Percentiles rank a stretch among this genome's conserved stretches.
phyloP scores from a whole-genome alignment of 2,888 invertebrate species.

The Drosophila seclusa region DNA sequence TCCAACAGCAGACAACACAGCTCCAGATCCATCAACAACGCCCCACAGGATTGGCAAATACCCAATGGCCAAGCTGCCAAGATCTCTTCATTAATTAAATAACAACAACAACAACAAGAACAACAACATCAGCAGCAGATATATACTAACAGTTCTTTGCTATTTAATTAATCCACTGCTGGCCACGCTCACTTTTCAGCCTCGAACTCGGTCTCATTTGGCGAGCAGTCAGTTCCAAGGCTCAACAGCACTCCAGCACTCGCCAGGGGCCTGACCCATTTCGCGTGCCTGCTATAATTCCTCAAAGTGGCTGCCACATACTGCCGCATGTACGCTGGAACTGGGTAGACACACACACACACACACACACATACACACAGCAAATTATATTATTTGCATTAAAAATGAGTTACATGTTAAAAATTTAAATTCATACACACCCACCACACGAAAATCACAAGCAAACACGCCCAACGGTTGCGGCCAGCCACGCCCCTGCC shows the following conservation, averaged over 20 bases:
- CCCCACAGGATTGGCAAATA: conserved; percentile 10
- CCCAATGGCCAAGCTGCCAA: conserved; percentile 42
- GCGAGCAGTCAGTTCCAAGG: conserved; percentile 3
- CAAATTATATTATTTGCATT: conserved; percentile 76
- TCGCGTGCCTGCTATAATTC: conserved; percentile 53
- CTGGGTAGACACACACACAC: conserved; percentile 1
- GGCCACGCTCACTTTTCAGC: conserved; percentile 65
- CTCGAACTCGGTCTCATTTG: conserved; percentile 8
- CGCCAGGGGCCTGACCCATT: conserved; percentile 68
- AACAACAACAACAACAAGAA: conserved; percentile 2
- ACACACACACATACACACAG: conserved; percentile 2
- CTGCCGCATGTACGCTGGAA: conserved; percentile 26
- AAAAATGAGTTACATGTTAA: conserved; percentile 79
- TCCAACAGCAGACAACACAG: conserved; percentile 21
- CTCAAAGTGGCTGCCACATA: conserved; percentile 34
- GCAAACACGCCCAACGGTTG: conserved; percentile 44
- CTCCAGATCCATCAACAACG: conserved; percentile 35
- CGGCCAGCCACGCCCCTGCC: conserved; percentile 7
- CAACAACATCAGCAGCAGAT: conserved; percentile 5
- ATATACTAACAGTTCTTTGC: conserved; percentile 36
- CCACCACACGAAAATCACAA: conserved; percentile 53
- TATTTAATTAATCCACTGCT: conserved; percentile 58
- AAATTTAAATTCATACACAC: conserved; percentile 77
- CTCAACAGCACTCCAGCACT: not conserved
- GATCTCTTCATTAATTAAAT: conserved; percentile 61